Conservation (phyloP, 2,888 invertebrate genomes). For the Drosophila incognita region DNA sequence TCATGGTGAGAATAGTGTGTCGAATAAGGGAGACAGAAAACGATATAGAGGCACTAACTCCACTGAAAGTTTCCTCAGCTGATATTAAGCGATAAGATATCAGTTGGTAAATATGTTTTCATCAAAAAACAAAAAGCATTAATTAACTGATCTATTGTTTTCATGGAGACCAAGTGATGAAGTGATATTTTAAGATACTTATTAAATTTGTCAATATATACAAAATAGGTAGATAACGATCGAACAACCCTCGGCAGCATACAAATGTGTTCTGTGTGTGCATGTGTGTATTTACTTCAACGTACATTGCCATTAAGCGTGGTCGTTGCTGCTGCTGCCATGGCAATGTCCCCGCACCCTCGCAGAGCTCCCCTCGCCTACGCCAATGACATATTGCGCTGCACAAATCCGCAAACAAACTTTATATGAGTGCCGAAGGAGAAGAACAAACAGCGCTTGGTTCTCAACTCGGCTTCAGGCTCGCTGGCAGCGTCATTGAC, state of each 20-base stretch:
- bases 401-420: slow-evolving; percentile 81
- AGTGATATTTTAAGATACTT: background rate
- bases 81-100: background rate
- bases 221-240: background rate
- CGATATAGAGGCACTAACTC: background rate
- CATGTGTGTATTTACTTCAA: slow-evolving; percentile 70
- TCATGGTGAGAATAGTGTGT: background rate
- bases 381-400: slow-evolving; percentile 80
- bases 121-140: background rate
- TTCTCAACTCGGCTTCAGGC: slow-evolving; percentile 20
- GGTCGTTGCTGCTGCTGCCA: slow-evolving; percentile 49
- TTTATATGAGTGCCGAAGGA: slow-evolving; percentile 79
- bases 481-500: slow-evolving; percentile 67
- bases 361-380: slow-evolving; percentile 32
- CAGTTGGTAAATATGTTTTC: background rate
- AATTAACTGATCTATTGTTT: background rate
- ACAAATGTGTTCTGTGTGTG: slow-evolving; percentile 40
- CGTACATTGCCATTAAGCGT: slow-evolving; percentile 79
- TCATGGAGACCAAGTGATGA: no score
- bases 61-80: background rate
- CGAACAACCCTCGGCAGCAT: slow-evolving; percentile 41
- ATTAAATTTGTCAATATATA: background rate
- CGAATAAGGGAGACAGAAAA: background rate
- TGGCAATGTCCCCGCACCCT: background rate
- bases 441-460: slow-evolving; percentile 72